phyloP scores from a whole-genome alignment of 2,113 vertebrate species.

The Cynocephalus volans region DNA sequence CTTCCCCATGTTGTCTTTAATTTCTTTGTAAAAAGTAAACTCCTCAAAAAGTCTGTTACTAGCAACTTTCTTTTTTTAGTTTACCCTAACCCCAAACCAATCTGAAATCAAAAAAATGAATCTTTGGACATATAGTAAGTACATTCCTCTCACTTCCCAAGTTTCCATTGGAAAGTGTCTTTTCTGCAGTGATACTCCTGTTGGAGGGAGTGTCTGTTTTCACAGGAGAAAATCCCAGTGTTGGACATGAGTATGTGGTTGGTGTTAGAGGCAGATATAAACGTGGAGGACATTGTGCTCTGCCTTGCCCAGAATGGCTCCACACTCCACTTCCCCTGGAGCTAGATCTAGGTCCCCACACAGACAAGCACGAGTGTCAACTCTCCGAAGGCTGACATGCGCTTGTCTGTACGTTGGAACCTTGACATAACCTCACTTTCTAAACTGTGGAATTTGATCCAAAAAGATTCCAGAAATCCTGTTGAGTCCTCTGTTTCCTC shows the following conservation, averaged over 20 bases:
- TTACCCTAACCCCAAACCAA: slow-evolving; percentile 56
- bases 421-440: not conserved
- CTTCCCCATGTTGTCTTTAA: slow-evolving; percentile 48
- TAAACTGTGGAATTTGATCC: not conserved
- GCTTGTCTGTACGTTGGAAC: not conserved
- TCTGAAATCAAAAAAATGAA: slow-evolving; percentile 16
- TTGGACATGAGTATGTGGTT: not conserved
- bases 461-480: slow-evolving; percentile 6
- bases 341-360: not conserved
- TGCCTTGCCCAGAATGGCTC: not conserved
- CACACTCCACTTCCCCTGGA: not conserved
- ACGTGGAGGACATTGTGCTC: not conserved
- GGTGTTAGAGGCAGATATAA: not conserved
- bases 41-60: not conserved
- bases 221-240: not conserved
- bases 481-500: not conserved
- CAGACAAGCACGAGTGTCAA: not conserved
- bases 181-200: not conserved
- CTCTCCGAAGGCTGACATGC: not conserved
- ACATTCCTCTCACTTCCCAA: slow-evolving; percentile 27
- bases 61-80: slow-evolving; percentile 58
- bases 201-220: slow-evolving; percentile 44
- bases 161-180: slow-evolving; percentile 51
- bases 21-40: slow-evolving; percentile 49
- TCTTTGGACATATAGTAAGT: slow-evolving; percentile 18